phyloP scores from a whole-genome alignment of 2,797 vertebrate species.

The Siniperca scherzeri region DNA sequence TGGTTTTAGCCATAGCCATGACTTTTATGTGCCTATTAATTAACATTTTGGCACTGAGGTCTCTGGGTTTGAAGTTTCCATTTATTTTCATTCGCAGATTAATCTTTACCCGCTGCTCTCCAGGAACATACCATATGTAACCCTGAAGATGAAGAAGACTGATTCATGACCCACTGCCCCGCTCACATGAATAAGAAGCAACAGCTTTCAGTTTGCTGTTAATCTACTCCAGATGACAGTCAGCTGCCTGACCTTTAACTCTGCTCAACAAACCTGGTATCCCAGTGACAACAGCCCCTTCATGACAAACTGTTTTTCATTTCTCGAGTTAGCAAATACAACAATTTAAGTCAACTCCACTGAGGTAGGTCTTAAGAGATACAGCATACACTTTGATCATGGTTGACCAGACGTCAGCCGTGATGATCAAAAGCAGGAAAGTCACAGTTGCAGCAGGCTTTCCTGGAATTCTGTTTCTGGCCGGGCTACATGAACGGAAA shows the following conservation, averaged over 20 bases:
- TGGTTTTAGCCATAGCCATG: background rate
- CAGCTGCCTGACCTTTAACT: constrained; percentile 62
- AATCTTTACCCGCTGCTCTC: constrained; percentile 29
- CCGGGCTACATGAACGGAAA: constrained; percentile 28
- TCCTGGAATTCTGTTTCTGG: constrained; percentile 55
- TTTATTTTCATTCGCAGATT: constrained; percentile 27
- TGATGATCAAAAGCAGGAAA: constrained; percentile 61
- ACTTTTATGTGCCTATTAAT: background rate
- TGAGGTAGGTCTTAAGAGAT: constrained; percentile 43
- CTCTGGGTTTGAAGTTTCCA: background rate
- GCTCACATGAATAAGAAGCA: constrained; percentile 48
- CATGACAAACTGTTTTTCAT: constrained; percentile 45
- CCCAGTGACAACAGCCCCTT: constrained; percentile 40
- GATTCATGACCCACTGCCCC: constrained; percentile 61
- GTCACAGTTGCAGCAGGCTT: constrained; percentile 54
- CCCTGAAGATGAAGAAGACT: constrained; percentile 34
- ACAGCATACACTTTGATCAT: constrained; percentile 58
- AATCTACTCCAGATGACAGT: constrained; percentile 80
- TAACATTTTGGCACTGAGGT: background rate
- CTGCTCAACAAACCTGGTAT: constrained; percentile 37
- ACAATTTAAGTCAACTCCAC: constrained; percentile 42
- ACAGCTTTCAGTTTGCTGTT: constrained; percentile 52
- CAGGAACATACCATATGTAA: constrained; percentile 49
- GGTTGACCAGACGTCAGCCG: constrained; percentile 48
- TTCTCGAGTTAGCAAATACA: constrained; percentile 21